These are phyloP conservation scores for Laticauda laticaudata DNA, from an alignment of 2,113 vertebrate species.

Conservation along the genomic window DNA sequence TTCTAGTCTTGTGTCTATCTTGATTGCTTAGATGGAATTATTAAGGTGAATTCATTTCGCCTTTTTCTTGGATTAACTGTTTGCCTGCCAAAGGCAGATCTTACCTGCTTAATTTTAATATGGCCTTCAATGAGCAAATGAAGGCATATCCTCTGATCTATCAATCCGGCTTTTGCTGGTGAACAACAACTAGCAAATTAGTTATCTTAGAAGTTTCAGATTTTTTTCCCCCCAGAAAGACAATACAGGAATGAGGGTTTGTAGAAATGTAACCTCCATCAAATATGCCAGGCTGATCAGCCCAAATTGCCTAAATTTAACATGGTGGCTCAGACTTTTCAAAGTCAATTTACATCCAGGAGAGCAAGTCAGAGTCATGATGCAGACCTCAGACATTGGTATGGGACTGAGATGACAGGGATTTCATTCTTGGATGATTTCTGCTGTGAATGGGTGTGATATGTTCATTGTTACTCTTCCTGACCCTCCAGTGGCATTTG, in stretches of 20 bases:
- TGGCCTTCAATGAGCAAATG: not conserved
- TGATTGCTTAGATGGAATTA: not conserved
- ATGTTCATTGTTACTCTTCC: not conserved
- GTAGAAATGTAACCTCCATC: not conserved
- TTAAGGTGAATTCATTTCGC: not conserved
- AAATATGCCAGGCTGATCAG: not conserved
- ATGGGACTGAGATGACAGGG: not conserved
- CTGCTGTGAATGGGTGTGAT: not conserved
- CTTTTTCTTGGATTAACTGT: not conserved
- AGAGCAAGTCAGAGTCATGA: not conserved
- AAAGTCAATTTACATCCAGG: not conserved
- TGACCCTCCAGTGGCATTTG: not conserved
- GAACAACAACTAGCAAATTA: not conserved
- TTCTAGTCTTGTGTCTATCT: not conserved
- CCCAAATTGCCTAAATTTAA: not conserved
- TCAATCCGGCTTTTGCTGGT: not conserved
- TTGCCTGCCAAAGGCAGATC: not conserved
- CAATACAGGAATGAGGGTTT: not conserved
- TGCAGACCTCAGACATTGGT: not conserved
- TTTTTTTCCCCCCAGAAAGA: not conserved
- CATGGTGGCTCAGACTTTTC: not conserved
- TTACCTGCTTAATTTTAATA: not conserved
- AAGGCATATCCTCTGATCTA: not conserved
- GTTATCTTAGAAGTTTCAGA: not conserved
- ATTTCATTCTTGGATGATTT: not conserved